Evolutionary conservation across 1,140 invertebrate genomes (phyloP).

Genomic region (Mercenaria mercenaria): DNA sequence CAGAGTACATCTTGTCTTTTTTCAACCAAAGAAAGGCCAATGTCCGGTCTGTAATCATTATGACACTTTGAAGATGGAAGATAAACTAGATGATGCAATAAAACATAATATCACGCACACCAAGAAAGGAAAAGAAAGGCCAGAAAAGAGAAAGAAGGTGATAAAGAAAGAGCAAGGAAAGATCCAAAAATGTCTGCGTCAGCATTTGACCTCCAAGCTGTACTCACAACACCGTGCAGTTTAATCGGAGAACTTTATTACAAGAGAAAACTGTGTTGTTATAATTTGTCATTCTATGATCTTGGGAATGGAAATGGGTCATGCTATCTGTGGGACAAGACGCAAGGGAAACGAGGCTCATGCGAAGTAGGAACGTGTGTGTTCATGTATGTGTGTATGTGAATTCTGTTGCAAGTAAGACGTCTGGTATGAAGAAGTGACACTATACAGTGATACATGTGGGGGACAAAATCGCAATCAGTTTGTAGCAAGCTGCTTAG

Average conservation of each 20-base stretch:
- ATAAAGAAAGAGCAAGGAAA: conserved; percentile 7
- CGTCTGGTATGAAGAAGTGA: background rate
- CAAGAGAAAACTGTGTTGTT: conserved; percentile 30
- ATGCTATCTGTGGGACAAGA: conserved; percentile 16
- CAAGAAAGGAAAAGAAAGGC: background rate
- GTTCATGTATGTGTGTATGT: background rate
- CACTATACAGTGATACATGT: conserved; percentile 41
- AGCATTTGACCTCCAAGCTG: conserved; percentile 26
- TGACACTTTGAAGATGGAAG: background rate
- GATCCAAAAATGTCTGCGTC: background rate
- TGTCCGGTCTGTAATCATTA: conserved; percentile 1
- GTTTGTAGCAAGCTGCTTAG: conserved; percentile 6
- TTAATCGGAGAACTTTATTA: conserved; percentile 21
- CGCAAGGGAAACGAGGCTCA: conserved; percentile 31
- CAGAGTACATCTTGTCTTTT: conserved; percentile 38
- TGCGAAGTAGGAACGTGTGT: conserved; percentile 2
- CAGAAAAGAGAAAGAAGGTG: background rate
- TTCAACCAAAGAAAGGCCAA: conserved; percentile 24
- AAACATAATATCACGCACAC: background rate
- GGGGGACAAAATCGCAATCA: conserved; percentile 57
- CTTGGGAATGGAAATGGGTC: background rate
- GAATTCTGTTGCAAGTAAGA: background rate
- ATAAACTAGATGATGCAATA: background rate
- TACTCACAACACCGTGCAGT: conserved; percentile 5
- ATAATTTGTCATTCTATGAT: conserved; percentile 23